phyloP scores from a whole-genome alignment of 92 coral and sea anemone genomes.

The Pocillopora meandrina region DNA sequence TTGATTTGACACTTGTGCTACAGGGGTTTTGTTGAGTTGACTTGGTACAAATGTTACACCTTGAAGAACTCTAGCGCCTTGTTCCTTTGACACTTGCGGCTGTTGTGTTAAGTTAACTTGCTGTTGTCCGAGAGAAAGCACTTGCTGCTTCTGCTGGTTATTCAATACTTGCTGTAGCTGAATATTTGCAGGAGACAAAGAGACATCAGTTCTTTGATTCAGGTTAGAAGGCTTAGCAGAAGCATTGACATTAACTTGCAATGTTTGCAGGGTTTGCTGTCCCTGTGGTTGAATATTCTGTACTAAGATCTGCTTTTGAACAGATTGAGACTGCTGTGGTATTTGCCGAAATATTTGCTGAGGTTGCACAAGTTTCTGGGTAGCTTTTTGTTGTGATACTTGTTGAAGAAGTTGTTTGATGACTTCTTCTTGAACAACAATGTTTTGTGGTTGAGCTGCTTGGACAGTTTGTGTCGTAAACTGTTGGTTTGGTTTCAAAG shows the following conservation, averaged over 20 bases:
- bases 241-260: constrained; percentile 12
- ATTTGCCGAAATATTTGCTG: constrained; percentile 59
- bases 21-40: constrained; percentile 32
- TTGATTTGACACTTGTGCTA: constrained; percentile 42
- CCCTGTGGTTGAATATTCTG: constrained; percentile 43
- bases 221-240: constrained; percentile 1
- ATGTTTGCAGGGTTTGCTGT: constrained; percentile 27
- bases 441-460: constrained; percentile 66
- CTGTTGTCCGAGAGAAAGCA: constrained; percentile 58
- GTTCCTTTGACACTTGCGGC: constrained; percentile 40
- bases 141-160: constrained; percentile 52
- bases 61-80: constrained; percentile 25
- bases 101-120: constrained; percentile 39
- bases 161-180: constrained; percentile 56
- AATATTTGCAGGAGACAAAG: constrained; percentile 38
- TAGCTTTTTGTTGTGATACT: constrained; percentile 59
- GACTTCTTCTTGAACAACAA: constrained; percentile 75
- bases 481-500: constrained; percentile 58
- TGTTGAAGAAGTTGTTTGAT: constrained; percentile 80
- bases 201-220: constrained; percentile 19
- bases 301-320: constrained; percentile 49
- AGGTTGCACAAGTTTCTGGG: constrained; percentile 41
- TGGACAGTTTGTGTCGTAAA: constrained; percentile 44
- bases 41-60: constrained; percentile 36
- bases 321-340: constrained; percentile 61